Conservation (phyloP, 92 coral and sea anemone species). For the Palythoa grandis region DNA sequence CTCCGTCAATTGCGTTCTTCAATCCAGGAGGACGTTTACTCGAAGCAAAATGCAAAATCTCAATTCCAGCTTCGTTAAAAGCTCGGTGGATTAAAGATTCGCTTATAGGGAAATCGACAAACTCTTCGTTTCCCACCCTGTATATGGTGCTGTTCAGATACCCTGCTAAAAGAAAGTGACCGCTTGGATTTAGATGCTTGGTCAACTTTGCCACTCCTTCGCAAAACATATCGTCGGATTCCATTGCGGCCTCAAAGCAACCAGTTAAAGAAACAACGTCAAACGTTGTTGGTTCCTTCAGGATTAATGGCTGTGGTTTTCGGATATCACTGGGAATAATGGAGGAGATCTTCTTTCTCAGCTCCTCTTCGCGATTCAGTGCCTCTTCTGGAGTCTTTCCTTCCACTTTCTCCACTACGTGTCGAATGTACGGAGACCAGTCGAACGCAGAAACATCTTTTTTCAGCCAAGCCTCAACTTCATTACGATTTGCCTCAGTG, state of each 20-base stretch:
- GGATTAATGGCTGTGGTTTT: neutral
- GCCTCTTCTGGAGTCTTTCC: conserved; percentile 43
- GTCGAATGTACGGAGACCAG: conserved; percentile 54
- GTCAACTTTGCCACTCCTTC: conserved; percentile 28
- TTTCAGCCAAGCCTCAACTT: conserved; percentile 54
- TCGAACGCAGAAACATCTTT: conserved; percentile 41
- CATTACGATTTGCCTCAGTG: conserved; percentile 58
- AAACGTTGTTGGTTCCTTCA: neutral
- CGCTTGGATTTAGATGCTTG: conserved; percentile 34
- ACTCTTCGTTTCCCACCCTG: conserved; percentile 5
- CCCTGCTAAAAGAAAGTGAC: conserved; percentile 29
- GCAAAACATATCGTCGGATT: conserved; percentile 25
- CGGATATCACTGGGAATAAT: conserved; percentile 64
- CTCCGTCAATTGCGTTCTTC: neutral
- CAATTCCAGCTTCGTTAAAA: conserved; percentile 26
- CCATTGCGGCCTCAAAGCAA: conserved; percentile 22
- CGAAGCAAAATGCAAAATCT: neutral
- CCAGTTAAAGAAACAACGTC: conserved; percentile 30
- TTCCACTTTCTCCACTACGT: conserved; percentile 53
- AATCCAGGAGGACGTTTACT: neutral
- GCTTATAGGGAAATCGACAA: neutral
- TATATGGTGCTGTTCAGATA: conserved; percentile 21
- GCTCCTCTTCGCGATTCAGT: conserved; percentile 45
- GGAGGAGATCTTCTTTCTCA: conserved; percentile 53
- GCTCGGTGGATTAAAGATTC: conserved; percentile 18